These are phyloP conservation scores for Psophia crepitans DNA, from an alignment of 2,113 vertebrate species.

Conservation along the genomic window DNA sequence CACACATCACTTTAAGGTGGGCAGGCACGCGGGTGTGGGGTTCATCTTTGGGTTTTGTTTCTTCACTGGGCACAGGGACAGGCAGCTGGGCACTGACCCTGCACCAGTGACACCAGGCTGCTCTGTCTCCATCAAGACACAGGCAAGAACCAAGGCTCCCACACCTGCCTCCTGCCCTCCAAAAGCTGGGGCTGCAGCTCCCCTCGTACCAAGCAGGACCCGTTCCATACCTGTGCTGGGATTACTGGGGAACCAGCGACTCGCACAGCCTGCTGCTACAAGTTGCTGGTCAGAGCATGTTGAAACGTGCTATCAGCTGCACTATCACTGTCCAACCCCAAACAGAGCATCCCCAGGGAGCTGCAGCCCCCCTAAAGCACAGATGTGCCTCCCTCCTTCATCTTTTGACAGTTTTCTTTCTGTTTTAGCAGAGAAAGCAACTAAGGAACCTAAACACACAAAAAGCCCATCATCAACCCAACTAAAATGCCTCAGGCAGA, in stretches of 20 bases:
- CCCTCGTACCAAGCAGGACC: fast-evolving
- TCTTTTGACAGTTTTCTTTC: background rate
- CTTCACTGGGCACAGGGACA: fast-evolving
- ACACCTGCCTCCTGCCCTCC: background rate
- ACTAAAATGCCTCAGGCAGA: background rate
- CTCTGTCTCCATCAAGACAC: background rate
- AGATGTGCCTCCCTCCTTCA: too few species aligned
- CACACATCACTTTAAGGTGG: background rate
- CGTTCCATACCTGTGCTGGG: background rate
- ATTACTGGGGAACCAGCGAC: background rate
- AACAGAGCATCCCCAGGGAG: background rate
- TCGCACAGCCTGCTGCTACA: background rate
- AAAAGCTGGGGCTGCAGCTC: background rate
- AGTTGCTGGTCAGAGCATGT: background rate
- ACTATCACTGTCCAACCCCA: too few species aligned
- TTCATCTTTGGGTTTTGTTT: background rate
- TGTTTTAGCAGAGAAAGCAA: background rate
- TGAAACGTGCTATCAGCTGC: fast-evolving
- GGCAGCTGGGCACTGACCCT: background rate
- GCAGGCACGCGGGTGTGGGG: fast-evolving
- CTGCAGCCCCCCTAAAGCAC: background rate
- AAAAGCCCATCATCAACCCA: fast-evolving
- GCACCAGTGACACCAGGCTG: background rate
- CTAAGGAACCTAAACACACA: background rate
- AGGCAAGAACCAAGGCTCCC: fast-evolving